Evolutionary conservation across 2,888 invertebrate species (phyloP), one percentile per base, ranked within the genome.

Genomic region (Vesta saturnalis): DNA sequence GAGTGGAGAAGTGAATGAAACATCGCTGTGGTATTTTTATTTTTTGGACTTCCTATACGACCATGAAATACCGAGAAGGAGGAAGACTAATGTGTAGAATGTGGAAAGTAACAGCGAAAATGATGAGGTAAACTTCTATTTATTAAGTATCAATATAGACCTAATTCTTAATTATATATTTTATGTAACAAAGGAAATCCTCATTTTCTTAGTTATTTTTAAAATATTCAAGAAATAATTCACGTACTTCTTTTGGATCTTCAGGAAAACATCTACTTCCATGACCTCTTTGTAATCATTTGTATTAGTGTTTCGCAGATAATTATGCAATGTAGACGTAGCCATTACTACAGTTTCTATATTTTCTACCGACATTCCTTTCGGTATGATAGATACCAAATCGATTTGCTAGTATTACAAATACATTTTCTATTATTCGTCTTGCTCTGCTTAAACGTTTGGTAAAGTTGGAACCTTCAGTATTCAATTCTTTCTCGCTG

Each of bases 381-480:
- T 46, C n/a, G 46, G 46, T 46, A 46, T 14, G 14, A 46, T n/a
- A 46, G 4, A 46, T 46, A 46, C 46, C 10, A 46, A 46, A 46
- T 46, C 46, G 46, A 46, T 46, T 46, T n/a, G 46, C 46, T 46
- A 46, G 46, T n/a, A 46, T n/a, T 8, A 5, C 8, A 46, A 46
- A 46, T 4, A 46, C 14, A 46, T 46, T 46, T 14, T n/a, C n/a
- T n/a, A 6, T 14, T 4, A 46, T 46, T 46, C 14, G 8, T 14
- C 46, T 46, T 46, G 46, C 46, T 46, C 46, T 8, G n/a, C 46
- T 46, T 14, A 46, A 14, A n/a, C 46, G 46, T 46, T 46, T 30
- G 14, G 4, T 46, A n/a, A 46, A 46, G 46, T 46, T 46, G 8
- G 14, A 14, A 46, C n/a, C 6, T 46, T 46, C 46, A 14, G 8